These are phyloP conservation scores for Megalops atlanticus DNA, from an alignment of 2,113 vertebrate genomes.

Conservation along the genomic window DNA sequence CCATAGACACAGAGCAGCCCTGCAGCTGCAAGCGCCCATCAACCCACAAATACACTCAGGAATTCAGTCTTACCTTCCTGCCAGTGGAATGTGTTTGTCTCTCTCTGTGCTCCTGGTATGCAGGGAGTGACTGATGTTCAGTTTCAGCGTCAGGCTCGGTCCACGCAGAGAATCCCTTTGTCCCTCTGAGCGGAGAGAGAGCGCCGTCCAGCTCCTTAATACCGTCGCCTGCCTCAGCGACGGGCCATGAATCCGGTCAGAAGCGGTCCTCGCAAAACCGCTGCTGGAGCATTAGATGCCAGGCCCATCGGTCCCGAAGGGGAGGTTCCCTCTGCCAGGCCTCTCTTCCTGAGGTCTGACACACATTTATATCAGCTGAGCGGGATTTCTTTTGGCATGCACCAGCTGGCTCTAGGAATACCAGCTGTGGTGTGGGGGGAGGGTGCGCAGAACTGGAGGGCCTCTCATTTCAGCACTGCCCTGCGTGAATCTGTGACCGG, in stretches of 20 bases:
- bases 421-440: slow-evolving; percentile 47
- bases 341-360: slow-evolving; percentile 33
- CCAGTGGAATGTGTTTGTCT: neutral
- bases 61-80: slow-evolving; percentile 46
- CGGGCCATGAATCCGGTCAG: neutral
- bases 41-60: neutral
- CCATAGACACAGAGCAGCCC: neutral
- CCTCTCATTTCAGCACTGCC: neutral
- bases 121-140: neutral
- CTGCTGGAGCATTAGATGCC: slow-evolving; percentile 17
- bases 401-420: slow-evolving; percentile 52
- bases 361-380: slow-evolving; percentile 64
- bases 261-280: slow-evolving; percentile 27
- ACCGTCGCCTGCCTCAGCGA: neutral
- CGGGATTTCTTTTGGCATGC: slow-evolving; percentile 59
- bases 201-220: neutral
- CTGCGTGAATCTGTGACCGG: neutral
- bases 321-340: slow-evolving; percentile 48
- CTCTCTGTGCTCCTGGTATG: neutral
- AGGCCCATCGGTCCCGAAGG: slow-evolving; percentile 46
- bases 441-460: neutral
- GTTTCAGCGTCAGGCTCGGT: neutral
- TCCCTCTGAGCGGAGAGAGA: neutral
- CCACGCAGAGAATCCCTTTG: neutral
- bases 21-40: neutral